These are phyloP conservation scores for Ormia ochracea DNA, from an alignment of 2,888 invertebrate species.

Conservation along the genomic window DNA sequence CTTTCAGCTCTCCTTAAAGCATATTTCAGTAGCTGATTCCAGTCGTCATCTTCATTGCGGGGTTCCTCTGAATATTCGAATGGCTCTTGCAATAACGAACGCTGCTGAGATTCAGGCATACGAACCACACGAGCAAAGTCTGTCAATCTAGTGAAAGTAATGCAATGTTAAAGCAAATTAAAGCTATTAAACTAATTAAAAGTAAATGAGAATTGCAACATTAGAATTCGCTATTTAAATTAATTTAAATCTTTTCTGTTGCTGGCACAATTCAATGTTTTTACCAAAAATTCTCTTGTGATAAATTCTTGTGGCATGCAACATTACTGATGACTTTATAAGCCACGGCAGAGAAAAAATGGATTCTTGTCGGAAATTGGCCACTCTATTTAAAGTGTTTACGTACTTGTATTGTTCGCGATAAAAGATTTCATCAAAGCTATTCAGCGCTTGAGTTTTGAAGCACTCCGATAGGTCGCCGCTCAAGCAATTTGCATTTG, in stretches of 20 bases:
- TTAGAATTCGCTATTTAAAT: no score
- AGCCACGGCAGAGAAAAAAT: no score
- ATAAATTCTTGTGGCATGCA: no score
- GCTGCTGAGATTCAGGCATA: conserved; percentile 83
- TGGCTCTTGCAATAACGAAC: conserved; percentile 83
- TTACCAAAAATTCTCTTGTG: no score
- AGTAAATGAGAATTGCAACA: no score
- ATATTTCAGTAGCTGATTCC: conserved; percentile 88
- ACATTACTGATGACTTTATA: no score
- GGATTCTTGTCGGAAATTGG: no score
- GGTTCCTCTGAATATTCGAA: conserved; percentile 85
- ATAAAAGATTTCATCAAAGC: conserved; percentile 87
- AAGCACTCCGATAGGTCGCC: conserved; percentile 92
- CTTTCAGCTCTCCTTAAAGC: conserved; percentile 85
- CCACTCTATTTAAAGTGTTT: no score
- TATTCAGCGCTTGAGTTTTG: conserved; percentile 86
- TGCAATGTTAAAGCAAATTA: no score
- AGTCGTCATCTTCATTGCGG: conserved; percentile 85
- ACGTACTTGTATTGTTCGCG: conserved; percentile 79
- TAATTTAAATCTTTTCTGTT: no score
- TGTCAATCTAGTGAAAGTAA: conserved; percentile 78
- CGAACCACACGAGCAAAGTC: conserved; percentile 85
- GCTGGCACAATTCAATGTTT: no score
- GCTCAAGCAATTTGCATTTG: conserved; percentile 85
- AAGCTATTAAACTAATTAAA: no score